Percentiles rank a stretch among this genome's conserved stretches.
phyloP scores from a whole-genome alignment of 2,113 vertebrate species.

The Chaetodon trifascialis region DNA sequence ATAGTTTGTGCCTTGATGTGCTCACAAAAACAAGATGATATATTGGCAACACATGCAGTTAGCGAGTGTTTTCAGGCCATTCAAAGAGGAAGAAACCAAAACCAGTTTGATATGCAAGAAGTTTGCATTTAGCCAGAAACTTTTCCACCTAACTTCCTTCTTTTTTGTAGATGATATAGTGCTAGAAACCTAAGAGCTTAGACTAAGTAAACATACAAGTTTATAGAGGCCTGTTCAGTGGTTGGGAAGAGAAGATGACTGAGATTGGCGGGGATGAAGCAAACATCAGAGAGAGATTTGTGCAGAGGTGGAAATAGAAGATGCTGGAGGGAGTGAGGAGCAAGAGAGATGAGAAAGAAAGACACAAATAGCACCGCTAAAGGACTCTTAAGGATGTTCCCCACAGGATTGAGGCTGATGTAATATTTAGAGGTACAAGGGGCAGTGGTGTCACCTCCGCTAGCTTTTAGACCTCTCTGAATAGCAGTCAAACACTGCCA shows the following conservation, averaged over 20 bases:
- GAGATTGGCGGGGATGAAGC: constrained; percentile 17
- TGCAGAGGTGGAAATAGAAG: constrained; percentile 26
- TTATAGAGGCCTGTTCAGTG: background rate
- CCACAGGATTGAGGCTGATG: constrained; percentile 64
- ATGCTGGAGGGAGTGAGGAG: constrained; percentile 23
- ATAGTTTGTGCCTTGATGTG: constrained; percentile 21
- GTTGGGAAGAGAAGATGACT: background rate
- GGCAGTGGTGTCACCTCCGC: constrained; percentile 73
- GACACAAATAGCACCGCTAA: constrained; percentile 68
- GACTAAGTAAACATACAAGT: background rate
- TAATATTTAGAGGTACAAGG: constrained; percentile 81
- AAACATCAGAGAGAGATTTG: constrained; percentile 25
- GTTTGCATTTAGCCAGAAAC: constrained; percentile 15
- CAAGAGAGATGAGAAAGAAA: constrained; percentile 36
- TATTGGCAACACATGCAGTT: constrained; percentile 25
- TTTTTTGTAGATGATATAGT: background rate
- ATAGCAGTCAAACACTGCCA: constrained; percentile 77
- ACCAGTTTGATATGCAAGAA: background rate
- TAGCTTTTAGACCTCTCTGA: constrained; percentile 81
- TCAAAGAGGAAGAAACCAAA: constrained; percentile 31
- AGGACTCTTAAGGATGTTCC: constrained; percentile 62
- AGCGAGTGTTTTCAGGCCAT: constrained; percentile 29
- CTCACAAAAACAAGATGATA: constrained; percentile 31
- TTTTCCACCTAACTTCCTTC: background rate
- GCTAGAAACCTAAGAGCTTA: background rate